These are phyloP conservation scores for Sarcophaga rosellei DNA, from an alignment of 2,888 invertebrate genomes.

Conservation along the genomic window DNA sequence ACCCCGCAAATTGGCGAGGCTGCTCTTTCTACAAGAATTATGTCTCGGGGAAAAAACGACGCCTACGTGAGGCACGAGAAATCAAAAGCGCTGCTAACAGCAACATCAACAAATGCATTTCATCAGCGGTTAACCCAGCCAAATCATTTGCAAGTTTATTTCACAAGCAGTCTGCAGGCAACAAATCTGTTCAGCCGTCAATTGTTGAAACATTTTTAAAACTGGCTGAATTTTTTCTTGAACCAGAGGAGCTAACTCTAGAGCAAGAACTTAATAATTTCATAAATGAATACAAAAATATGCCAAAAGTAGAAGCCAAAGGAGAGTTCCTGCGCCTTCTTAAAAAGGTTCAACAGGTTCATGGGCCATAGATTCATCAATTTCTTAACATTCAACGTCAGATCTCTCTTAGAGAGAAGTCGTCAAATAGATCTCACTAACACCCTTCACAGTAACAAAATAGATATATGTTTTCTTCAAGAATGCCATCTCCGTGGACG, in stretches of 20 bases:
- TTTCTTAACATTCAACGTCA: no score
- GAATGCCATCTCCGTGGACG: neutral
- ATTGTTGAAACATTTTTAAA: no score
- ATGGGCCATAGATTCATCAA: no score
- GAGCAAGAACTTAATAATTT: neutral
- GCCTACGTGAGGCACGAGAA: neutral
- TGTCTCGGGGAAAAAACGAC: no score
- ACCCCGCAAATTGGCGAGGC: constrained; percentile 32
- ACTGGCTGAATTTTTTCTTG: no score
- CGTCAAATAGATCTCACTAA: no score
- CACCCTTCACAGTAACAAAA: neutral
- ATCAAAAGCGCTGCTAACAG: neutral
- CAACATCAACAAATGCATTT: neutral
- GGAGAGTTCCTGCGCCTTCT: neutral
- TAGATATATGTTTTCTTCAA: neutral
- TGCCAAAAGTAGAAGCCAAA: no score
- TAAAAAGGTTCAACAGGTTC: neutral
- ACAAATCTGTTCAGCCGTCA: no score
- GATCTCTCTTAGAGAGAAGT: no score
- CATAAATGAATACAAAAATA: no score
- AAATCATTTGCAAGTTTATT: no score
- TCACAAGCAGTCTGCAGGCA: no score
- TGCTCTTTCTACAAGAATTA: neutral
- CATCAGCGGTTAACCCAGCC: neutral
- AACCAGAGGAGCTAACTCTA: neutral